A percentile compares a stretch with the other conserved stretches of the same genome.
phyloP scores from a whole-genome alignment of 2,797 vertebrate genomes.

The Ciconia nigra region DNA sequence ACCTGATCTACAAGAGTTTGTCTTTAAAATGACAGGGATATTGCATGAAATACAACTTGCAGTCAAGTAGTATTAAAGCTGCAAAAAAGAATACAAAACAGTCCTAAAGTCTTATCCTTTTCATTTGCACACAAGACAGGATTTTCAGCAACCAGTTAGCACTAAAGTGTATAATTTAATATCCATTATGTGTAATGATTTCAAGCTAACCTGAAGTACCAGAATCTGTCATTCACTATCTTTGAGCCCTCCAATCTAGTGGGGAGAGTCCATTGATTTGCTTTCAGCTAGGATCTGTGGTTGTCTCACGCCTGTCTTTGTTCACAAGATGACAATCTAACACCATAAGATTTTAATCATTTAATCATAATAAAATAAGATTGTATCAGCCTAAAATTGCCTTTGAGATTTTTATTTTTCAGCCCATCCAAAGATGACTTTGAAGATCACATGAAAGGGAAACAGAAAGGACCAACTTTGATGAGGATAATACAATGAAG shows the following conservation, averaged over 20 bases:
- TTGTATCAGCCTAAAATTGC: background rate
- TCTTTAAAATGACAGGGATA: background rate
- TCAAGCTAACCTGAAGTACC: background rate
- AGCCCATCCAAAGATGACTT: background rate
- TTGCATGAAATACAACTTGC: background rate
- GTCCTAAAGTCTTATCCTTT: background rate
- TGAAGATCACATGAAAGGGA: constrained; percentile 40
- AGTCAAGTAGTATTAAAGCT: background rate
- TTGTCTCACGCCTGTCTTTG: background rate
- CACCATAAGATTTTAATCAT: constrained; percentile 19
- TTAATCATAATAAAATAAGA: too few species aligned
- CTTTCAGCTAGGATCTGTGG: background rate
- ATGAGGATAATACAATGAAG: constrained; percentile 39
- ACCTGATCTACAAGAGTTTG: background rate
- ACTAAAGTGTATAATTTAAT: background rate
- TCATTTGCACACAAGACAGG: background rate
- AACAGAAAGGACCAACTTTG: constrained; percentile 34
- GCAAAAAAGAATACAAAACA: background rate
- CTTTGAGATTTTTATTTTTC: constrained; percentile 7
- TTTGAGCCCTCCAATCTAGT: background rate
- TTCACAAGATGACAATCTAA: constrained; percentile 49
- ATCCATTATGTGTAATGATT: background rate
- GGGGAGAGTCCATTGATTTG: background rate
- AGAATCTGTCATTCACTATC: background rate
- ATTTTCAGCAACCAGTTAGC: background rate